Base-by-base conservation (phyloP, 2,797 vertebrate genomes). In the Dermochelys coriacea region DNA sequence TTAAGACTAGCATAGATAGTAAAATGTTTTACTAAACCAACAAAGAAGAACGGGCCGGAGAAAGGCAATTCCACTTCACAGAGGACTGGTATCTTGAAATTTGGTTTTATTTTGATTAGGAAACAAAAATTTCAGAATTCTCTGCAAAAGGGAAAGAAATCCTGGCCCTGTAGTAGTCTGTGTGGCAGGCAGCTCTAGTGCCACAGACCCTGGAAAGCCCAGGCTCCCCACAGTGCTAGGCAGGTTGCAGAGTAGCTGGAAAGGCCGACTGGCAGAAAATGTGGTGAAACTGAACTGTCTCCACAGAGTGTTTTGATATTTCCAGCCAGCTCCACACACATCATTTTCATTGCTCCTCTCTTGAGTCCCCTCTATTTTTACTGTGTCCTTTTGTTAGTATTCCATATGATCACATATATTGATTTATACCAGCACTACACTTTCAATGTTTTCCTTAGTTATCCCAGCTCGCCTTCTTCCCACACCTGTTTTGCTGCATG, bases 401-500 rank as follows among this genome's bases (percentile, higher is more conserved):
- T 71, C 68, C 21, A 23, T 23, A 71, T 21, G n/a, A 68, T 68
- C n/a, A 37, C 10, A 1, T 41, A 23, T 25, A 71, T 41, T 37
- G n/a, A 71, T 41, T 71, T 77, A 5, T 78, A 83, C 80, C 68
- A 12, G 49, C 27, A 14, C 94, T 19, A 5, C n/a, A 77, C 27
- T 81, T 87, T 80, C 78, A 80, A 71, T 49, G 51, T 47, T 80
- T 93, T 95, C 59, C 84, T 95, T 51, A 74, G 74, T 18, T 82
- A 78, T 91, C 86, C 86, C 51, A 80, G 84, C 93, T 79, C 27
- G 90, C 90, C 75, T 86, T 80, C 84, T 37, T 12, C 85, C 57
- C 34, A 74, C 74, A 85, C 88, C 12, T 80, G 92, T 82, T 92
- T 85, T 2, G 0, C 6, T 8, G 51, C 9, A 49, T 84, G 85